These are phyloP conservation scores for Tetraneura akinire DNA, from an alignment of 1,140 invertebrate genomes.

Conservation along the genomic window DNA sequence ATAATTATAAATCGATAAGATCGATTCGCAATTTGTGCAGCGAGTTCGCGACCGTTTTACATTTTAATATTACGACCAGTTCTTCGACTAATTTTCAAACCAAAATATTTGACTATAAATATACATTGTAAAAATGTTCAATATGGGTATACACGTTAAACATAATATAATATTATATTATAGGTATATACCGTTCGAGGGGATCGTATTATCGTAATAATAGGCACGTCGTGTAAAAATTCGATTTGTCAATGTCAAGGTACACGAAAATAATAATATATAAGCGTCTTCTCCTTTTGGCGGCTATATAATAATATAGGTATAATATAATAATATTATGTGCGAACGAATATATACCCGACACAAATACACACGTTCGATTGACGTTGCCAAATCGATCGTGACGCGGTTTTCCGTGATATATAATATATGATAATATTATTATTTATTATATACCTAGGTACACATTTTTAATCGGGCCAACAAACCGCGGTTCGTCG, in stretches of 20 bases:
- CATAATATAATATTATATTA: not conserved
- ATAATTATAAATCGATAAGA: not conserved
- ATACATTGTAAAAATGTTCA: too few relatives aligned
- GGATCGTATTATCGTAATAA: not conserved
- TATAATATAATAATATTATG: too few relatives aligned
- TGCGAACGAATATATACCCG: not conserved
- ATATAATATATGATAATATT: too few relatives aligned
- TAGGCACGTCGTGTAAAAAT: not conserved
- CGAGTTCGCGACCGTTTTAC: too few relatives aligned
- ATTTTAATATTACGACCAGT: too few relatives aligned
- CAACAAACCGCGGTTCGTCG: not conserved
- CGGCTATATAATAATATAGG: too few relatives aligned
- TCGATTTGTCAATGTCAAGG: conserved; percentile 43
- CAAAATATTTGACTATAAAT: too few relatives aligned
- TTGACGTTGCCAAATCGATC: conserved; percentile 37
- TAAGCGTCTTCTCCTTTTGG: not conserved
- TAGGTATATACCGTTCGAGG: not conserved
- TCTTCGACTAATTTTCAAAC: too few relatives aligned
- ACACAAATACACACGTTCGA: not conserved
- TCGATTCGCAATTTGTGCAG: too few relatives aligned
- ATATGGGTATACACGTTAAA: too few relatives aligned
- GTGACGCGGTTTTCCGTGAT: conserved; percentile 12
- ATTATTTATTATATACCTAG: too few relatives aligned
- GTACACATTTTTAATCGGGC: conserved; percentile 22
- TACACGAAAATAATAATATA: not conserved